A percentile compares a stretch with the other conserved stretches of the same genome.
Evolutionary conservation across 1,140 invertebrate species (phyloP).

Genomic region (Adelges cooleyi): DNA sequence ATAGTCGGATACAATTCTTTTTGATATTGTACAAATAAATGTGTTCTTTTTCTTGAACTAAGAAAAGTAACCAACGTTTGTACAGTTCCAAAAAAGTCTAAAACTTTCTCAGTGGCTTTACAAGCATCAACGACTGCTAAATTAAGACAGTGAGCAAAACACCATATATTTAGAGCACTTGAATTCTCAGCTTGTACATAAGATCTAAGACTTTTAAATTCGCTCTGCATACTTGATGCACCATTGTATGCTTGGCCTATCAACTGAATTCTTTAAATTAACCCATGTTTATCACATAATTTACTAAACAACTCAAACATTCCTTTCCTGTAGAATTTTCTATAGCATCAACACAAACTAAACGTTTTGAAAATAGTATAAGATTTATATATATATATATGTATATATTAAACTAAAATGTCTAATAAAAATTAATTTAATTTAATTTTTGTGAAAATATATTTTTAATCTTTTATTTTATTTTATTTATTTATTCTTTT

Average conservation of each 20-base stretch:
- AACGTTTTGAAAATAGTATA: not conserved
- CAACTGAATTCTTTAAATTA: not conserved
- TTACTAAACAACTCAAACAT: no score
- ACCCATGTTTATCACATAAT: not conserved
- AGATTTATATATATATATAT: no score
- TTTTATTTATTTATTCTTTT: no score
- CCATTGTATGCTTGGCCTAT: not conserved
- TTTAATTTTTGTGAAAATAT: no score
- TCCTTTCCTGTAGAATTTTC: not conserved
- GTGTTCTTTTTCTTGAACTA: not conserved
- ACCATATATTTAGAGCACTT: not conserved
- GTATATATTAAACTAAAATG: no score
- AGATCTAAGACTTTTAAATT: not conserved
- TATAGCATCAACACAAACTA: not conserved
- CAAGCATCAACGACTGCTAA: not conserved
- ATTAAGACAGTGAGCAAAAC: not conserved
- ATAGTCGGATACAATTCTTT: not conserved
- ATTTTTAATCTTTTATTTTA: no score
- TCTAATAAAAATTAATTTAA: no score
- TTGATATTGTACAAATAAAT: not conserved
- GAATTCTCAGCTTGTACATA: not conserved
- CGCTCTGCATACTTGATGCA: not conserved
- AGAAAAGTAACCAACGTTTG: not conserved
- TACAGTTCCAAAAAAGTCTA: not conserved
- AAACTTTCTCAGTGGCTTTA: not conserved